phyloP scores from a whole-genome alignment of 2,888 invertebrate species.

The Girardia tigrina region DNA sequence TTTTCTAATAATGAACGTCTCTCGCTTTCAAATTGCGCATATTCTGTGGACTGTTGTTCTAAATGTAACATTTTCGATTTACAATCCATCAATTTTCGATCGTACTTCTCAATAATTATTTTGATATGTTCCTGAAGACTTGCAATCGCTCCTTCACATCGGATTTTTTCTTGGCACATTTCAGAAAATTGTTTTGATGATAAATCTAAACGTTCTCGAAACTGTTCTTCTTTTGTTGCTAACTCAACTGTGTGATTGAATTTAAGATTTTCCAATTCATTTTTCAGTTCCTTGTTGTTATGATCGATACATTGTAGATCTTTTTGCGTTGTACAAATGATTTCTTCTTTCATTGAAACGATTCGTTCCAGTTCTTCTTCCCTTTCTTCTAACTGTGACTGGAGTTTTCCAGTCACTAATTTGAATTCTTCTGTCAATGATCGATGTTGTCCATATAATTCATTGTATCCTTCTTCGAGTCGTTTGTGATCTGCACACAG shows the following conservation, averaged over 20 bases:
- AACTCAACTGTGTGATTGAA: constrained; percentile 7
- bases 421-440: neutral
- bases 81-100: neutral
- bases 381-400: neutral
- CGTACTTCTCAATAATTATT: neutral
- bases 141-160: neutral
- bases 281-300: neutral
- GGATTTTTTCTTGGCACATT: constrained; percentile 4
- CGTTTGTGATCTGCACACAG: neutral
- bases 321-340: neutral
- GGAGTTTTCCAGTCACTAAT: neutral
- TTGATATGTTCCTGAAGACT: neutral
- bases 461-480: neutral
- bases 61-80: neutral
- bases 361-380: neutral
- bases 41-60: neutral
- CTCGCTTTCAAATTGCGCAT: neutral
- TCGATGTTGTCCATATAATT: neutral
- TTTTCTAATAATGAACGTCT: neutral
- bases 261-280: neutral
- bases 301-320: neutral
- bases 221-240: constrained; percentile 2
- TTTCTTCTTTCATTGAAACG: neutral
- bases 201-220: neutral
- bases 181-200: neutral